Conservation (phyloP, 1,140 invertebrate genomes). For the Drosophila teissieri region DNA sequence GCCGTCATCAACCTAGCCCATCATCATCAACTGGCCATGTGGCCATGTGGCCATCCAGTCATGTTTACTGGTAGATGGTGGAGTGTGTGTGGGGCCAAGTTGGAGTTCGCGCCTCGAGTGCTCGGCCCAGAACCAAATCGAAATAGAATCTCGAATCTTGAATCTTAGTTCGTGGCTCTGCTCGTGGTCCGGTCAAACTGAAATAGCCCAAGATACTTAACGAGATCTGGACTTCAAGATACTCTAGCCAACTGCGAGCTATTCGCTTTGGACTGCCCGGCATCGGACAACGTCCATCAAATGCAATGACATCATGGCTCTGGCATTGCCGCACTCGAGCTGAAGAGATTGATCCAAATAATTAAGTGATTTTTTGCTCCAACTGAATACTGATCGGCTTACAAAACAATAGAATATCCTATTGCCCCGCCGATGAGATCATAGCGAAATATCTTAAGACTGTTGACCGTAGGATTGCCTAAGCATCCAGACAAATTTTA, state of each 20-base stretch:
- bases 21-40: constrained; percentile 3
- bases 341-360: constrained; percentile 52
- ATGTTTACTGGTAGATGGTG: neutral
- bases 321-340: constrained; percentile 41
- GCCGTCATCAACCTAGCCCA: constrained; percentile 13
- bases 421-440: constrained; percentile 34
- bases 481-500: neutral
- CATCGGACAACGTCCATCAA: constrained; percentile 42
- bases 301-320: constrained; percentile 46
- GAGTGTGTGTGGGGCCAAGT: constrained; percentile 65
- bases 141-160: constrained; percentile 37
- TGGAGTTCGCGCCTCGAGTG: constrained; percentile 55
- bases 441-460: constrained; percentile 12
- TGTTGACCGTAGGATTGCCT: constrained; percentile 18
- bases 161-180: constrained; percentile 37
- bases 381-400: constrained; percentile 40
- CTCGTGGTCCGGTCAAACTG: constrained; percentile 18
- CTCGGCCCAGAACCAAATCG: constrained; percentile 36
- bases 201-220: constrained; percentile 42
- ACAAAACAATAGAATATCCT: constrained; percentile 39
- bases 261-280: constrained; percentile 13
- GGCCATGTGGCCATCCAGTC: neutral
- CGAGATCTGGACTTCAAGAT: constrained; percentile 35
- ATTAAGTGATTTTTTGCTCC: constrained; percentile 40
- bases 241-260: constrained; percentile 24